These are phyloP conservation scores for Galago senegalensis DNA, from an alignment of 2,797 vertebrate genomes.

Conservation along the genomic window DNA sequence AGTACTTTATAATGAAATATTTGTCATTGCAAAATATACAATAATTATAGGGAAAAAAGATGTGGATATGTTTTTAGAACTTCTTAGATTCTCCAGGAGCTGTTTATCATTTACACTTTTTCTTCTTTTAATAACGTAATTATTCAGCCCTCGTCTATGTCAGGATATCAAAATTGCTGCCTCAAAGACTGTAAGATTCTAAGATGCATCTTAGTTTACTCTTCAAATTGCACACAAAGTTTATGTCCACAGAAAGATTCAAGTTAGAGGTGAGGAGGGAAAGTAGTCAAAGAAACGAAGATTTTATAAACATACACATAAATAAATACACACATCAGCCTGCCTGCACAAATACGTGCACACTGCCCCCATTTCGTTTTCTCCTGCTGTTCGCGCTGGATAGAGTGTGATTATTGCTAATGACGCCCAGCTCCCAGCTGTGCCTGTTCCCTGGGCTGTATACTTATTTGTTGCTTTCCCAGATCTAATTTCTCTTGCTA, in stretches of 20 bases:
- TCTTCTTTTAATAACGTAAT: constrained; percentile 51
- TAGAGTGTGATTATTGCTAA: constrained; percentile 74
- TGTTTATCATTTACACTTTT: constrained; percentile 44
- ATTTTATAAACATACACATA: background rate
- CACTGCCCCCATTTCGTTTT: constrained; percentile 16
- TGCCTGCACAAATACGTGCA: background rate
- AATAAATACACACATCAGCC: background rate
- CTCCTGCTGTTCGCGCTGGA: constrained; percentile 49
- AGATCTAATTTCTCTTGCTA: constrained; percentile 69
- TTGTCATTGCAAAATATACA: constrained; percentile 22
- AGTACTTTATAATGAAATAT: constrained; percentile 43
- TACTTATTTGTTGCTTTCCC: constrained; percentile 60
- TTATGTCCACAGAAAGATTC: background rate
- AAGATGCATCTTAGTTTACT: background rate
- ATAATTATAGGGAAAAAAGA: constrained; percentile 18
- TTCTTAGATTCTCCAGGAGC: constrained; percentile 32
- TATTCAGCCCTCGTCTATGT: constrained; percentile 48
- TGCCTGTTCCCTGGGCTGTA: constrained; percentile 58
- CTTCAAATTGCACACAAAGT: too few species aligned
- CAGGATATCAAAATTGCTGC: constrained; percentile 41
- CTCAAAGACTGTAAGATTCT: constrained; percentile 64
- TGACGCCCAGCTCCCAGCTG: constrained; percentile 72
- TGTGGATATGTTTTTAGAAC: constrained; percentile 12
- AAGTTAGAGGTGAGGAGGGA: background rate
- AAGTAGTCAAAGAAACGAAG: constrained; percentile 1